phyloP scores from a whole-genome alignment of 2,113 vertebrate species.

The Tetrax tetrax region DNA sequence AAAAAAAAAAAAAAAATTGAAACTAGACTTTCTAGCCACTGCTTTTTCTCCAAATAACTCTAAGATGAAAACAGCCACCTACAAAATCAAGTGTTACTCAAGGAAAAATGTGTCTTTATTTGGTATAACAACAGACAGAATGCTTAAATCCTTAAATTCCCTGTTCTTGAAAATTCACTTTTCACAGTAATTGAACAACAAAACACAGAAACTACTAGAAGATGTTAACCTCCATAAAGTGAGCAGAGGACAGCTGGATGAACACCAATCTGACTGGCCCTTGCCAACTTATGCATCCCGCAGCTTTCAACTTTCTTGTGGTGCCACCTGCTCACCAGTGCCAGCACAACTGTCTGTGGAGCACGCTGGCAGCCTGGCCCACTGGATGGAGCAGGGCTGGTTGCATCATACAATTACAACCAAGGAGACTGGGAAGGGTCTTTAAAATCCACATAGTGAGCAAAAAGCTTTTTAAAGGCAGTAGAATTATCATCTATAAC shows the following conservation, averaged over 20 bases:
- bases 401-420: not conserved
- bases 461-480: not conserved
- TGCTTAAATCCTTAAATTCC: not conserved
- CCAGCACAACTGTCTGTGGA: not conserved
- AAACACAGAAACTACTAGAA: not conserved
- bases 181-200: not conserved
- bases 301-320: not conserved
- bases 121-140: not conserved
- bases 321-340: not conserved
- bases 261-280: not conserved
- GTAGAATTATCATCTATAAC: not conserved
- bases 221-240: not conserved
- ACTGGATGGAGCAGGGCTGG: rapidly evolving
- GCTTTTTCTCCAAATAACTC: conserved; percentile 33
- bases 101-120: not conserved
- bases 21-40: conserved; percentile 11
- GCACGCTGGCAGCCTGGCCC: not conserved
- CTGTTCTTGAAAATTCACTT: not conserved
- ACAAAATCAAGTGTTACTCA: not conserved
- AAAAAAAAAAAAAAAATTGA: not conserved
- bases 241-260: not conserved
- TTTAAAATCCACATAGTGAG: not conserved
- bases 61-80: conserved; percentile 28
- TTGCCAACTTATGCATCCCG: not conserved
- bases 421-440: not conserved